These are phyloP conservation scores for Saguinus imperator DNA, from an alignment of 2,113 vertebrate genomes.

Conservation along the genomic window DNA sequence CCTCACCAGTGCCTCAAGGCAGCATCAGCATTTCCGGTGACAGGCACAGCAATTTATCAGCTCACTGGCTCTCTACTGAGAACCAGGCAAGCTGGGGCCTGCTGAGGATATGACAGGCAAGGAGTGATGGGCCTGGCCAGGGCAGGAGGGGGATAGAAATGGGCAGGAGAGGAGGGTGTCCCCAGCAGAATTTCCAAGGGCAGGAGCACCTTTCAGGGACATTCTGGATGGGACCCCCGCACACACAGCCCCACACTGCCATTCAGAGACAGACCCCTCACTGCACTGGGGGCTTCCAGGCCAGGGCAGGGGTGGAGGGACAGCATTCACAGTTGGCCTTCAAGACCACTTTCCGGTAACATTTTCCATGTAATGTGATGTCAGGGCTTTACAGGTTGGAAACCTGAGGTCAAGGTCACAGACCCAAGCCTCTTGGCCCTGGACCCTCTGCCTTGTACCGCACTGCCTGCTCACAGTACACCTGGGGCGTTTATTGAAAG, in stretches of 20 bases:
- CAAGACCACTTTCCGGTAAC: not conserved
- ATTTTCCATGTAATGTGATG: not conserved
- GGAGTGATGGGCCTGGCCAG: not conserved
- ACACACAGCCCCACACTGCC: fast-evolving
- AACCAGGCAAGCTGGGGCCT: slow-evolving; percentile 57
- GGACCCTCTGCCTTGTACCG: not conserved
- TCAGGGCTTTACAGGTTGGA: not conserved
- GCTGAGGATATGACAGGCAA: not conserved
- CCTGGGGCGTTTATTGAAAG: fast-evolving
- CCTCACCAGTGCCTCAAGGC: not conserved
- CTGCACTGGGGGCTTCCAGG: not conserved
- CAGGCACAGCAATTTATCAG: slow-evolving; percentile 33
- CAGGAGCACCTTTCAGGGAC: not conserved
- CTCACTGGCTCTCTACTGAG: not conserved
- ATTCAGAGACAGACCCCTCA: not conserved
- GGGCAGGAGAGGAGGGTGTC: not conserved
- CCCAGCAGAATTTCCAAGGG: not conserved
- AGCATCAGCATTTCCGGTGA: slow-evolving; percentile 22
- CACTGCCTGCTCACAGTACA: not conserved
- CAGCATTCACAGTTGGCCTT: fast-evolving
- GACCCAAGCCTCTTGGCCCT: too few relatives aligned
- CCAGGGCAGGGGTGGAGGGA: not conserved
- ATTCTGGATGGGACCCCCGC: not conserved
- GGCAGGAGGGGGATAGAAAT: not conserved
- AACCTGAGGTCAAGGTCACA: not conserved